A percentile compares a stretch with the other conserved stretches of the same genome.
phyloP scores from a whole-genome alignment of 2,113 vertebrate genomes.

The Oryzias melastigma region DNA sequence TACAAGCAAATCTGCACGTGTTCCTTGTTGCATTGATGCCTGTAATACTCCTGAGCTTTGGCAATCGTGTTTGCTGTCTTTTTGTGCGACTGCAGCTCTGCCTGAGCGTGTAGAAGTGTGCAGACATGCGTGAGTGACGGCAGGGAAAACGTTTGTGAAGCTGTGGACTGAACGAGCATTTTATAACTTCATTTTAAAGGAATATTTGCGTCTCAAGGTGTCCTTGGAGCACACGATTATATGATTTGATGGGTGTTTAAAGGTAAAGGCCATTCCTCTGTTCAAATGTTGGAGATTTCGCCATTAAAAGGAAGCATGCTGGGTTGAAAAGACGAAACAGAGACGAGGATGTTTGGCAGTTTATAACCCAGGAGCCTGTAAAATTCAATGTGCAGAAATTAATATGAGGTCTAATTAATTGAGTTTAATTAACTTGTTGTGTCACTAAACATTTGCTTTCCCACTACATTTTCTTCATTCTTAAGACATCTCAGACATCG shows the following conservation, averaged over 20 bases:
- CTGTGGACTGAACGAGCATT: background rate
- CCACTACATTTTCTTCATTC: slow-evolving; percentile 58
- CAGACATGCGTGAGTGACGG: slow-evolving; percentile 32
- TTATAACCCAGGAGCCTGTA: slow-evolving; percentile 38
- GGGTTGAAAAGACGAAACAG: background rate
- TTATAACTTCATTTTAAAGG: background rate
- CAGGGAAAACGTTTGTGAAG: slow-evolving; percentile 21
- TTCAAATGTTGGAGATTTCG: too few species aligned
- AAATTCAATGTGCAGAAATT: slow-evolving; percentile 42
- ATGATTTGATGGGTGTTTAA: too few species aligned
- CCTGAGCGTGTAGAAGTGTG: slow-evolving; percentile 27
- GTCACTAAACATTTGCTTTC: slow-evolving; percentile 60
- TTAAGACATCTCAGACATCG: too few species aligned
- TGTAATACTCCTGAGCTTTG: slow-evolving; percentile 18
- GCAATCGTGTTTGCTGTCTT: slow-evolving; percentile 20
- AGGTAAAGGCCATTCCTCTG: too few species aligned
- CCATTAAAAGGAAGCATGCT: too few species aligned
- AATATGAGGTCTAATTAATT: slow-evolving; percentile 66
- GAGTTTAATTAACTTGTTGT: slow-evolving; percentile 23
- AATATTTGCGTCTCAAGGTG: too few species aligned
- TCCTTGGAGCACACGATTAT: too few species aligned
- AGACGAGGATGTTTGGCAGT: slow-evolving; percentile 18
- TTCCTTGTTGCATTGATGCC: slow-evolving; percentile 9
- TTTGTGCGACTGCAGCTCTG: slow-evolving; percentile 14
- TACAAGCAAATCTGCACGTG: slow-evolving; percentile 8